Base-by-base conservation (phyloP, 1,140 invertebrate species). In the Drosophila ogumai region DNA sequence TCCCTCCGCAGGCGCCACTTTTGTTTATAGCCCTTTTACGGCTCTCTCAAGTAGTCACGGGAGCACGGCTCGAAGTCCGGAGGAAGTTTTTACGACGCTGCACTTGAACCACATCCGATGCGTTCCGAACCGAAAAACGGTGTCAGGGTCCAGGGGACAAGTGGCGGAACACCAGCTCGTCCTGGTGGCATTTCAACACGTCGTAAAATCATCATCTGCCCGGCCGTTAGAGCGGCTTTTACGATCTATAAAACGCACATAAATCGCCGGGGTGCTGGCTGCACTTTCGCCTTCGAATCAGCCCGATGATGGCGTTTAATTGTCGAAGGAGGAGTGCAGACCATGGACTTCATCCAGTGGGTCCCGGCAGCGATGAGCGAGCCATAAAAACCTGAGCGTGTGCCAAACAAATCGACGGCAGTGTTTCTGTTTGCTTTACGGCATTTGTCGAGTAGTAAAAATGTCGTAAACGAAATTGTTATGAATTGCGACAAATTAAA, bases 401-500 rank as follows among this genome's bases (percentile, higher is more conserved):
- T 61, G 72, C 68, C 40, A 40, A 74, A 77, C 82, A 85, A 80
- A 82, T 80, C 76, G 79, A 66, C 50, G 81, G 38, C 61, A 65
- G 63, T 69, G 76, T 61, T 71, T 84, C 80, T 78, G 84, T 88
- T 88, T 88, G 82, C 84, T 88, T 88, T 88, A 88, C 84, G 72
- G 69, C 72, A 65, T 67, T 87, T 79, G 54, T 79, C 56, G 52
- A 84, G 84, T 75, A 81, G 81, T 90, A 90, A 90, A 90, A 90
- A 85, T 81, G 85, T 90, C 85, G 85, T 90, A 90, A 90, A 90
- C 78, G 66, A 81, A 90, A 90, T 90, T 90, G 85, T 90, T 90
- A 90, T 90, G 85, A 85, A 90, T 90, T 90, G 85, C 69, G 78
- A 78, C 68, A 79, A 90, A 90, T 90, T 90, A 90, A 90, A 90